Evolutionary conservation across 2,797 vertebrate species (phyloP).

Genomic region (Telmatherina bonti): DNA sequence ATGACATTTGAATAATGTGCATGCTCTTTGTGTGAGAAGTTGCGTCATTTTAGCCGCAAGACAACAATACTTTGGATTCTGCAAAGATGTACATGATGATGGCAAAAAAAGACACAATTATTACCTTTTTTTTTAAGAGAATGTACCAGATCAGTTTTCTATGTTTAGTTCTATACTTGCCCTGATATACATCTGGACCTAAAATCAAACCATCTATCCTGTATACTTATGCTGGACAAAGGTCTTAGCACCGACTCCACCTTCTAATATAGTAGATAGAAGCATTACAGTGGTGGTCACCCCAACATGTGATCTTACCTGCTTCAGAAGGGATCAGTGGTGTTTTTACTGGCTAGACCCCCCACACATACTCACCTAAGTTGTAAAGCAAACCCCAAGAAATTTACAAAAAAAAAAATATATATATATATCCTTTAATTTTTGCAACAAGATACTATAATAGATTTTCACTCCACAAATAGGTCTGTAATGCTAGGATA

Average conservation of each 20-base stretch:
- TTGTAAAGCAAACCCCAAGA: neutral
- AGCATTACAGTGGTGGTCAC: conserved; percentile 1
- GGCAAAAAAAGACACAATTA: neutral
- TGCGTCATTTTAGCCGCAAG: conserved; percentile 20
- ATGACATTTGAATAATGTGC: conserved; percentile 53
- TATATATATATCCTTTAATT: neutral
- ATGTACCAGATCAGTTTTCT: conserved; percentile 27
- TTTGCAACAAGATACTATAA: no score
- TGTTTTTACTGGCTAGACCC: neutral
- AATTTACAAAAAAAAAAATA: no score
- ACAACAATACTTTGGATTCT: conserved; percentile 4
- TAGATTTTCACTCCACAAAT: neutral
- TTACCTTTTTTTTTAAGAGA: neutral
- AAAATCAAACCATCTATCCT: conserved; percentile 3
- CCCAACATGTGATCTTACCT: neutral
- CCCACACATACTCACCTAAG: neutral
- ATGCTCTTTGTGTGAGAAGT: conserved; percentile 14
- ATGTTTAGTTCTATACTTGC: conserved; percentile 36
- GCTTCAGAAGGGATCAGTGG: conserved; percentile 5
- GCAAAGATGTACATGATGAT: neutral
- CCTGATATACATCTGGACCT: conserved; percentile 41
- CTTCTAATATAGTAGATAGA: conserved; percentile 1
- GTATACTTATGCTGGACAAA: neutral
- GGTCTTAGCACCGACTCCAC: neutral
- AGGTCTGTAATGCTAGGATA: neutral